Evolutionary conservation across 2,888 invertebrate genomes (phyloP).

Genomic region (Trachelus tabidus): DNA sequence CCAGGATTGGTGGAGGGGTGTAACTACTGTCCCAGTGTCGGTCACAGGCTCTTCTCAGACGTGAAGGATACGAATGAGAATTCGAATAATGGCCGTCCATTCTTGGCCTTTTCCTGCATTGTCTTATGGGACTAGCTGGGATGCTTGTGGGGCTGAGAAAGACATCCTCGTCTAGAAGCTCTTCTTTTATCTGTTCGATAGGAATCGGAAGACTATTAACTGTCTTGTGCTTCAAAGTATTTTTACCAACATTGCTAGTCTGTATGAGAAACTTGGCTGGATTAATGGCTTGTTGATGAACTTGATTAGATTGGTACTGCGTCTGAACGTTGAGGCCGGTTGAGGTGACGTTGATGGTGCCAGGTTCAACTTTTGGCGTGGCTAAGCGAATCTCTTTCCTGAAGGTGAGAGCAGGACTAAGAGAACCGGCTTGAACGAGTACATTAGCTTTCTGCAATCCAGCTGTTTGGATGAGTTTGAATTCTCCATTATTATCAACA

Average conservation of each 20-base stretch:
- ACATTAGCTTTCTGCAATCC: conserved; percentile 65
- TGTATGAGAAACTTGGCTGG: conserved; percentile 62
- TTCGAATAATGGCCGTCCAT: conserved; percentile 71
- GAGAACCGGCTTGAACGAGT: conserved; percentile 54
- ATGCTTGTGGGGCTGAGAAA: conserved; percentile 83
- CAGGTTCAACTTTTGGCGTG: conserved; percentile 52
- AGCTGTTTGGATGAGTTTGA: conserved; percentile 72
- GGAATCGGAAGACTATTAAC: conserved; percentile 50
- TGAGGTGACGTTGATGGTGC: conserved; percentile 40
- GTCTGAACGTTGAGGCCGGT: conserved; percentile 42
- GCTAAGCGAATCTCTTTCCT: conserved; percentile 58
- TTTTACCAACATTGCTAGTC: conserved; percentile 42
- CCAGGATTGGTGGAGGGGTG: conserved; percentile 94
- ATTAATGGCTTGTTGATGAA: conserved; percentile 56
- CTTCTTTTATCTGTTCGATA: conserved; percentile 70
- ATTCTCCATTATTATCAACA: conserved; percentile 73
- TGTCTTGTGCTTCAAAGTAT: conserved; percentile 48
- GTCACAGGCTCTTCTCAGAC: conserved; percentile 62
- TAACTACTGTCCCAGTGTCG: conserved; percentile 70
- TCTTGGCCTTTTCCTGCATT: conserved; percentile 74
- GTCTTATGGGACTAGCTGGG: conserved; percentile 75
- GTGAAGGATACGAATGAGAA: conserved; percentile 59
- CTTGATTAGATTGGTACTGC: conserved; percentile 38
- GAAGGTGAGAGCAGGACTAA: conserved; percentile 59
- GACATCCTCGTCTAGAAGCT: conserved; percentile 76